A percentile compares a stretch with the other conserved stretches of the same genome.
These are phyloP conservation scores for Acrocephalus arundinaceus DNA, from an alignment of 2,113 vertebrate genomes.

Conservation along the genomic window DNA sequence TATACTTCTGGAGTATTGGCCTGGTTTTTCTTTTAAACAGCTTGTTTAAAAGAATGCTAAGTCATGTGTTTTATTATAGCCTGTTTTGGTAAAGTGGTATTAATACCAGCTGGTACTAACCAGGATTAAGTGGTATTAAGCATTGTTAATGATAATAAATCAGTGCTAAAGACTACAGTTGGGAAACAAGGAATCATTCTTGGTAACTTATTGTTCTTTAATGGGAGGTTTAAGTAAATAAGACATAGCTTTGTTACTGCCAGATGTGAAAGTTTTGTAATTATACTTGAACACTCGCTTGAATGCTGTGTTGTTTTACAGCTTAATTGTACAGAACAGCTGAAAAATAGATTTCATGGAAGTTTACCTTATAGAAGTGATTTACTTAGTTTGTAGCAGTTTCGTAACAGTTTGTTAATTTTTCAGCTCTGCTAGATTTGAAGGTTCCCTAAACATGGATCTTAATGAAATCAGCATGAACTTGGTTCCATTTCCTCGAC, in stretches of 20 bases:
- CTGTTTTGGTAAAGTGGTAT: background rate
- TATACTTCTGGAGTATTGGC: background rate
- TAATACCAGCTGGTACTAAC: background rate
- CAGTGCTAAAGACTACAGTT: background rate
- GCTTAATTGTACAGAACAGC: background rate
- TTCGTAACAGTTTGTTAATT: background rate
- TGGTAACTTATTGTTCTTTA: background rate
- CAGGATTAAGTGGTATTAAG: background rate
- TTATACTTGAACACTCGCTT: background rate
- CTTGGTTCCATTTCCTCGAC: constrained; percentile 92
- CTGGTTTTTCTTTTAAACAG: background rate
- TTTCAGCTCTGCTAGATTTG: constrained; percentile 92
- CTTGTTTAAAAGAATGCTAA: background rate
- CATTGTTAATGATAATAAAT: background rate
- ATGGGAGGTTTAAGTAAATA: background rate
- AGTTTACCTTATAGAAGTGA: background rate
- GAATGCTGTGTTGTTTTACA: background rate
- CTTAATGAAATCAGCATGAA: constrained; percentile 98
- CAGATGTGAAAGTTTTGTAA: background rate
- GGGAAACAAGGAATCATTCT: background rate
- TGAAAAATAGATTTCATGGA: background rate
- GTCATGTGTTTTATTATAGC: background rate
- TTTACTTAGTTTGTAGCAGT: background rate
- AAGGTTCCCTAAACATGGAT: constrained; percentile 97
- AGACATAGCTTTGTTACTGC: background rate